Evolutionary conservation across 2,113 vertebrate species (phyloP), one percentile per base, ranked within the genome.

Genomic region (Dicentrarchus labrax): DNA sequence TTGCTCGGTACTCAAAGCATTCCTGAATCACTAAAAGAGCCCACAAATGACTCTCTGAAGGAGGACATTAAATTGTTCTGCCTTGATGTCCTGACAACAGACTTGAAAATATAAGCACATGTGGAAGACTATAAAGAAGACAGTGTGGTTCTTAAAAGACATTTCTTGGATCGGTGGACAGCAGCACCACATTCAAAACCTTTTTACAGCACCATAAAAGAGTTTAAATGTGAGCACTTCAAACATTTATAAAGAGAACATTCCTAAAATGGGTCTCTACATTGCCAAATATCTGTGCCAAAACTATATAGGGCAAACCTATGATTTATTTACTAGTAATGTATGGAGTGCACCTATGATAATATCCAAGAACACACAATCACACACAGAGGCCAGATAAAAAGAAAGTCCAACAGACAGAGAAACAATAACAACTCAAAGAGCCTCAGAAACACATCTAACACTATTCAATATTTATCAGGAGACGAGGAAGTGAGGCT

Each of bases 401-500:
- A 41, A 5, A 50, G 60, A 61, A 45, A 53, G 24, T 16, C 56
- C 50, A 21, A 67, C 83, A 76, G 47, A 66, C 65, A 19, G 70
- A 72, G 74, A 78, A 62, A 82, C 53, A 76, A 78, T 66, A 73
- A 78, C 54, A 68, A 67, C 53, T 79, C 68, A 67, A 5, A 60
- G 60, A 70, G 36, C 22, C 68, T 56, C 45, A 17, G 67, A 76
- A 54, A 74, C 51, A 53, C 88, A 22, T 83, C 45, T 3, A 36
- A 53, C 15, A n/a, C 43, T 4, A 19, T 76, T 80, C 74, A 81
- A 48, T 61, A 72, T 78, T 87, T 22, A 89, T 84, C 82, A 77
- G 72, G 64, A 74, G 67, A 76, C 11, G 53, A 69, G 69, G 30
- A 59, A 22, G 66, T n/a, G 68, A 80, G 68, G 80, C 38, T 15